Percentiles rank a stretch among this genome's conserved stretches.
Evolutionary conservation across 2,113 vertebrate species (phyloP).

Genomic region (Sylvietta virens): DNA sequence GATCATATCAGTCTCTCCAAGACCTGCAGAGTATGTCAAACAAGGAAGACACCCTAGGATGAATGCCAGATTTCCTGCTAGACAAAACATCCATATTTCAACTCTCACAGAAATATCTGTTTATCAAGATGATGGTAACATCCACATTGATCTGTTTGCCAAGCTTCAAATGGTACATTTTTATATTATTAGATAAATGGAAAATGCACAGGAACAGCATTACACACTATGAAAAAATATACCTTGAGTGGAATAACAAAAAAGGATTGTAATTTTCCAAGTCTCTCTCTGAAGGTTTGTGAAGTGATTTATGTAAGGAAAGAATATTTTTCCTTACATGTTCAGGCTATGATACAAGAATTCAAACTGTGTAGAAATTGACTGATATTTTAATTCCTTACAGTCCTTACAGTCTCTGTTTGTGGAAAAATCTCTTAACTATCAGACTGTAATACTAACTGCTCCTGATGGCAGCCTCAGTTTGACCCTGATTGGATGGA

Average conservation of each 20-base stretch:
- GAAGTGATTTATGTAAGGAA: background rate
- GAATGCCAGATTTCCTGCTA: background rate
- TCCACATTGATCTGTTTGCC: background rate
- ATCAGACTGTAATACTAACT: background rate
- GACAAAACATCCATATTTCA: constrained; percentile 1
- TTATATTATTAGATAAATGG: background rate
- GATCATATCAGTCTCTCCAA: background rate
- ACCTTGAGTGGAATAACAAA: background rate
- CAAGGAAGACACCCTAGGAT: background rate
- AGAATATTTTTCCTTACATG: background rate
- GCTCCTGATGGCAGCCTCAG: background rate
- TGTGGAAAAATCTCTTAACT: background rate
- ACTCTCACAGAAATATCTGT: constrained; percentile 3
- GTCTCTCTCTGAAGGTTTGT: background rate
- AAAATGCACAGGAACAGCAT: background rate
- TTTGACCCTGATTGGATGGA: background rate
- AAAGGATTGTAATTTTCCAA: background rate
- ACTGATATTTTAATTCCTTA: background rate
- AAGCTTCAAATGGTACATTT: background rate
- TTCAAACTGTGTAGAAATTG: background rate
- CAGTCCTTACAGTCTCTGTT: background rate
- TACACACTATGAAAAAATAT: background rate
- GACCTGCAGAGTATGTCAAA: background rate
- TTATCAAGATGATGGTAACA: background rate
- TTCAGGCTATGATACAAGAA: background rate